These are phyloP conservation scores for Rhyzopertha dominica DNA, from an alignment of 1,140 invertebrate species.

Conservation along the genomic window DNA sequence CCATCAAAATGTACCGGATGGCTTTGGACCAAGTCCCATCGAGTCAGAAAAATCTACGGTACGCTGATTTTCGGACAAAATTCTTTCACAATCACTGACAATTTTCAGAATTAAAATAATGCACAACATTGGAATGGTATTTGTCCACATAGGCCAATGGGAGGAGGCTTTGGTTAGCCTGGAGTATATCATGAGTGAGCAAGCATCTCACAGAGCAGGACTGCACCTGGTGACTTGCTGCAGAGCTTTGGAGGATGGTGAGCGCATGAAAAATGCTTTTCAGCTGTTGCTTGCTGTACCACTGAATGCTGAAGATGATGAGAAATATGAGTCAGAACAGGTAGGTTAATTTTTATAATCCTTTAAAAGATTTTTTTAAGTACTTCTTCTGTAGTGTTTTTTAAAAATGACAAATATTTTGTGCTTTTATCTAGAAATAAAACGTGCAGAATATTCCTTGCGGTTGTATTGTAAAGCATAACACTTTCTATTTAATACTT, in stretches of 20 bases:
- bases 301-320: constrained; percentile 76
- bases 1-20: constrained; percentile 77
- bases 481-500: no score
- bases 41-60: constrained; percentile 87
- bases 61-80: constrained; percentile 16
- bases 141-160: constrained; percentile 94
- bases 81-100: constrained; percentile 1
- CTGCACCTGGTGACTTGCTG: constrained; percentile 91
- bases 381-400: background rate
- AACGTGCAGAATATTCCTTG: no score
- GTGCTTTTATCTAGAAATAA: no score
- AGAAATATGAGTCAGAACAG: constrained; percentile 58
- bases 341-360: constrained; percentile 18
- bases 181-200: constrained; percentile 97
- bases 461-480: no score
- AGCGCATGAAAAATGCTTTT: constrained; percentile 93
- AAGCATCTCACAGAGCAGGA: constrained; percentile 75
- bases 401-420: no score
- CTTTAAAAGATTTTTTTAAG: background rate
- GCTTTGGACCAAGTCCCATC: constrained; percentile 51
- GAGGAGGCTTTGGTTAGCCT: constrained; percentile 93
- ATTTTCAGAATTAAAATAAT: constrained; percentile 87
- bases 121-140: constrained; percentile 96
- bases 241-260: constrained; percentile 86
- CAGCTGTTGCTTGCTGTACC: constrained; percentile 85